These are phyloP conservation scores for Percopsis omiscomaycus DNA, from an alignment of 2,797 vertebrate species.

Conservation along the genomic window DNA sequence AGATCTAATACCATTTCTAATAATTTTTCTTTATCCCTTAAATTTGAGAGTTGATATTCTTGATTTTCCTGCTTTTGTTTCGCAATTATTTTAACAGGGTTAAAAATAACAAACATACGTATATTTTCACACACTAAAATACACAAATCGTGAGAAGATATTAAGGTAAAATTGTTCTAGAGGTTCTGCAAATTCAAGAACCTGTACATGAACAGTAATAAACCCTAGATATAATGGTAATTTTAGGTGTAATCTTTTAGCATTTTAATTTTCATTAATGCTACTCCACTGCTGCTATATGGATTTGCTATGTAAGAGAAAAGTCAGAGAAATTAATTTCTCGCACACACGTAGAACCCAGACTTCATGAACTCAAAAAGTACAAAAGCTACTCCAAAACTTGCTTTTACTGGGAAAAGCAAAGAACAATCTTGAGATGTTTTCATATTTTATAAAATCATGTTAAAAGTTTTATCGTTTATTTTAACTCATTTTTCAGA, in stretches of 20 bases:
- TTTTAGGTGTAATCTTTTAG: neutral
- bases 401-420: slow-evolving; percentile 45
- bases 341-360: slow-evolving; percentile 3
- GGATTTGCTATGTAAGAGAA: slow-evolving; percentile 7
- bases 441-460: slow-evolving; percentile 29
- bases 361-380: neutral
- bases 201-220: neutral
- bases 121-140: too few species aligned
- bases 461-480: slow-evolving; percentile 19
- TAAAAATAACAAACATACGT: slow-evolving; percentile 14
- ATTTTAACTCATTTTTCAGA: slow-evolving; percentile 23
- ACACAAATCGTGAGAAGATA: too few species aligned
- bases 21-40: neutral
- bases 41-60: neutral
- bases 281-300: slow-evolving; percentile 32
- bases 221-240: neutral
- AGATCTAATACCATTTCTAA: too few species aligned
- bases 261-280: slow-evolving; percentile 3
- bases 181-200: too few species aligned
- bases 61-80: neutral
- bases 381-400: too few species aligned
- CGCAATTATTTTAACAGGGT: slow-evolving; percentile 35
- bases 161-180: too few species aligned
- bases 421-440: slow-evolving; percentile 72
- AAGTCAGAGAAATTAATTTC: neutral